These are phyloP conservation scores for Cephalopterus ornatus DNA, from an alignment of 2,113 vertebrate species.

Conservation along the genomic window DNA sequence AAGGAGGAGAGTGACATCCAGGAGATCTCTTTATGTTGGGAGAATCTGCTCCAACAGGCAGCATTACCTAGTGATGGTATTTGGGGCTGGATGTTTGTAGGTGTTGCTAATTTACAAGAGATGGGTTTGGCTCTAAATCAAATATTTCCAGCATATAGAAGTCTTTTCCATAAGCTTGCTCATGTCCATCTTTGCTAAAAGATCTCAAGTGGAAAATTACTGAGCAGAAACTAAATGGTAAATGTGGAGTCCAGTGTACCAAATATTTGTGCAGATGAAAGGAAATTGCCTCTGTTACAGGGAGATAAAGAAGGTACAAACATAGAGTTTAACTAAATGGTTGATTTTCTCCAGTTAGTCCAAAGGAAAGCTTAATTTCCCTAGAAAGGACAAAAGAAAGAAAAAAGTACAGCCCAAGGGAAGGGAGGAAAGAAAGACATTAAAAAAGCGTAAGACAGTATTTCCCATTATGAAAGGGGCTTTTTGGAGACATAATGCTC, in stretches of 20 bases:
- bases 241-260: not conserved
- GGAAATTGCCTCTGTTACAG: not conserved
- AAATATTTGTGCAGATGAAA: constrained; percentile 1
- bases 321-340: not conserved
- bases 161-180: not conserved
- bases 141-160: not conserved
- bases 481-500: constrained; percentile 44
- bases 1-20: not conserved
- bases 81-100: not conserved
- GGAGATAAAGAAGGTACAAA: not conserved
- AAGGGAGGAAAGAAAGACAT: constrained; percentile 50
- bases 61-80: not conserved
- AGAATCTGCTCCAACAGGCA: not conserved
- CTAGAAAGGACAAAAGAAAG: constrained; percentile 30
- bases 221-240: not conserved
- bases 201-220: not conserved
- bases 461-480: constrained; percentile 55
- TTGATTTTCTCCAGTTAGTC: constrained; percentile 20
- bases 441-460: constrained; percentile 28
- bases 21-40: not conserved
- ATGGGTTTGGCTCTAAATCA: not conserved
- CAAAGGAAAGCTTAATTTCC: constrained; percentile 43
- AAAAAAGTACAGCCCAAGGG: constrained; percentile 55
- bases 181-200: not conserved
- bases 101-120: not conserved